Evolutionary conservation across 2,113 vertebrate species (phyloP).

Genomic region (Hippocampus comes): DNA sequence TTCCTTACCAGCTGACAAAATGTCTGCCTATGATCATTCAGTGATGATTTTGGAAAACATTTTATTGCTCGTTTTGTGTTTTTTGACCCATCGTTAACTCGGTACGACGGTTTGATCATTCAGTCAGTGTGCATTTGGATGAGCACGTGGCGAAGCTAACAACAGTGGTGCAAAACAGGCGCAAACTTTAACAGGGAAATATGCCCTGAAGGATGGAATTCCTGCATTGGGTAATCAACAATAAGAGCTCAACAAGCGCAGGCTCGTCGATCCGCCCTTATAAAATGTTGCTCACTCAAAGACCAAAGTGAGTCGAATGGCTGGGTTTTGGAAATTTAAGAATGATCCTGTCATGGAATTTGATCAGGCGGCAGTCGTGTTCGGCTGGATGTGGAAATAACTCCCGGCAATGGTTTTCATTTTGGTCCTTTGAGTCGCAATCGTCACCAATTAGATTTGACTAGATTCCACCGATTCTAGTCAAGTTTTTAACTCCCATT

Average conservation of each 20-base stretch:
- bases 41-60: background rate
- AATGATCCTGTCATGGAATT: background rate
- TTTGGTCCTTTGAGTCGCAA: background rate
- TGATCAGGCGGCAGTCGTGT: background rate
- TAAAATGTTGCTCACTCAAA: background rate
- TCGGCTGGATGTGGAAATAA: background rate
- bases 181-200: background rate
- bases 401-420: background rate
- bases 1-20: too few species aligned
- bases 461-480: background rate
- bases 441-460: background rate
- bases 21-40: too few species aligned
- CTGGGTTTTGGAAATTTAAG: background rate
- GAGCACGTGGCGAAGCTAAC: slow-evolving; percentile 20
- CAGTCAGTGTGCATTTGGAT: slow-evolving; percentile 7
- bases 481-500: background rate
- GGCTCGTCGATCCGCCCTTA: background rate
- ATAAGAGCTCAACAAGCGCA: background rate
- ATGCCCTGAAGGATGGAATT: slow-evolving; percentile 25
- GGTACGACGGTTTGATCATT: background rate
- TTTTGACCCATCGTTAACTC: background rate
- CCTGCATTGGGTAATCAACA: slow-evolving; percentile 15
- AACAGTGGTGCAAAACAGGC: slow-evolving; percentile 6
- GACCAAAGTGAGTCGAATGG: background rate
- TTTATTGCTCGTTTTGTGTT: background rate